Evolutionary conservation across 1,140 invertebrate genomes (phyloP).

Genomic region (Danaus plexippus): DNA sequence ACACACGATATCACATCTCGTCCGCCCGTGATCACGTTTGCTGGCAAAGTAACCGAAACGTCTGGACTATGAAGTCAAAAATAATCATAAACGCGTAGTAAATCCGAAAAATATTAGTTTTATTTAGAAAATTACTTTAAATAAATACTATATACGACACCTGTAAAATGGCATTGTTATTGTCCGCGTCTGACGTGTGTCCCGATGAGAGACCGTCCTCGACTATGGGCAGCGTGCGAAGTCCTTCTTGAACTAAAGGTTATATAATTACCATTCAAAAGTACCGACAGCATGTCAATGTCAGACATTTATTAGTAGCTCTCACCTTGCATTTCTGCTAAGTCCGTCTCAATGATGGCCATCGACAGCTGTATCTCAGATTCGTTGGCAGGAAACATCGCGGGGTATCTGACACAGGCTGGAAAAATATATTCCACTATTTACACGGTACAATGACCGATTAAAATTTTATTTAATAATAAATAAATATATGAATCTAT

Average conservation of each 20-base stretch:
- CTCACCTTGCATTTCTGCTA: conserved; percentile 63
- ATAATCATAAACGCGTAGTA: too few species aligned
- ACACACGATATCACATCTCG: too few species aligned
- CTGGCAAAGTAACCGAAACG: too few species aligned
- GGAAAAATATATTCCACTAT: too few species aligned
- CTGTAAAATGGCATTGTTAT: conserved; percentile 77
- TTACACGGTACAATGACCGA: too few species aligned
- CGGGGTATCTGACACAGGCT: too few species aligned
- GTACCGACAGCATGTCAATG: not conserved
- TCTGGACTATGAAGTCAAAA: too few species aligned
- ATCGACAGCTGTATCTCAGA: conserved; percentile 88
- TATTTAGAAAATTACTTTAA: not conserved
- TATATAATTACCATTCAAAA: not conserved
- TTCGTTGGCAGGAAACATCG: conserved; percentile 83
- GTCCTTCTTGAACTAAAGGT: conserved; percentile 8
- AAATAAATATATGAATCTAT: too few species aligned
- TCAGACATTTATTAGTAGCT: not conserved
- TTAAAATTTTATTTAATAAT: too few species aligned
- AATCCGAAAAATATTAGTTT: too few species aligned
- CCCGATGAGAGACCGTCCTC: conserved; percentile 94
- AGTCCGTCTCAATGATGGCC: conserved; percentile 80
- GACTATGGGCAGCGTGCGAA: conserved; percentile 87
- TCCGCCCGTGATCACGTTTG: too few species aligned
- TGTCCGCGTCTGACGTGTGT: conserved; percentile 93
- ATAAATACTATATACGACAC: conserved; percentile 20